Base-by-base conservation (phyloP, 1,140 invertebrate species). In the Meloidogyne exigua region DNA sequence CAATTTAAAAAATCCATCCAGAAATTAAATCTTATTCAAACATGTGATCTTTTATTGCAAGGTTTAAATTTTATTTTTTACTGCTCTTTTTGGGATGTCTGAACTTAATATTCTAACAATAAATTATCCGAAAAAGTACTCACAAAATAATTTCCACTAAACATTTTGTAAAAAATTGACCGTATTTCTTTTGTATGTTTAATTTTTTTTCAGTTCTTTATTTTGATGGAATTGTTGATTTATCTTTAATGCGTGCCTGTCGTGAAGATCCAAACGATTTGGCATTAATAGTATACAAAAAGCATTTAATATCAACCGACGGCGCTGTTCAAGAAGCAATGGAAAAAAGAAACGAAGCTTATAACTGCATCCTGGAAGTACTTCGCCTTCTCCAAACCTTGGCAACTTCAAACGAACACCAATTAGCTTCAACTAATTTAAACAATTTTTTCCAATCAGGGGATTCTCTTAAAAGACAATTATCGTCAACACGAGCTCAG, bases 261-360 rank as follows among this genome's bases (percentile, higher is more conserved):
- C 93, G 93, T 87, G 89, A 92, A 26, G 95, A 98, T 89, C 93
- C 94, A 0, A 93, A 94, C 75, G 92, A 93, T 80, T 91, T 93
- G 36, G 95, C 93, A 0, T 87, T 94, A 15, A 93, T 95, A 88
- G 96, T 91, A 89, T 96, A 96, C 86, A 79, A 75, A 57, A 68
- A 39, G 13, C 21, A 39, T 39, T 23, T 62, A 62, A 21, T 9
- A 2, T n/a, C 69, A 10, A 71, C 23, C 10, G 62, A 62, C 28
- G 26, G 13, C 15, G 39, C 69, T 25, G 69, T 74, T 9, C 23
- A 39, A 9, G 72, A 75, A 26, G 76, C 76, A 28, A 86, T 93
- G 92, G 1, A 82, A 88, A 21, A 92, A 92, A 68, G 94, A 95
- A 89, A 82, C 84, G 28, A 87, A 89, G 78, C 90, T 87, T 86